Conservation (phyloP, 2,888 invertebrate genomes). For the Gymnoscelis rufifasciata region DNA sequence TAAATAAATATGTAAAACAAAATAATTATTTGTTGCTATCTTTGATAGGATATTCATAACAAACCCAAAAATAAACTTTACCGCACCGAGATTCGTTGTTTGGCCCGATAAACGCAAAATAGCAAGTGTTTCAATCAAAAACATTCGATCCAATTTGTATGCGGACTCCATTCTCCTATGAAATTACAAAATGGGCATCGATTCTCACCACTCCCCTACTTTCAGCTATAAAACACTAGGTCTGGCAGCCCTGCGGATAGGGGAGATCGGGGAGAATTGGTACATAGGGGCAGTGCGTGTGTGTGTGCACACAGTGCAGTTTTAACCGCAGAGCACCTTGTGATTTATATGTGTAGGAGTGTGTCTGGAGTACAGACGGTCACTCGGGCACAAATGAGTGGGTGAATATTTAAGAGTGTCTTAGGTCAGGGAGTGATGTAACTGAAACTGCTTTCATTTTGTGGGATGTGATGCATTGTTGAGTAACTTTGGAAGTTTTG, state of each 20-base stretch:
- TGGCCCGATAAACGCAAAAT: no score
- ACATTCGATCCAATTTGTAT: no score
- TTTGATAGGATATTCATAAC: no score
- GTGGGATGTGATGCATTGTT: slow-evolving; percentile 5
- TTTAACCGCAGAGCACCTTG: slow-evolving; percentile 12
- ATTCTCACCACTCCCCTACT: slow-evolving; percentile 6
- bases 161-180: no score
- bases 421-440: slow-evolving; percentile 49
- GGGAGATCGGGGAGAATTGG: slow-evolving; percentile 42
- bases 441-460: slow-evolving; percentile 19
- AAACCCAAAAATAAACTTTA: no score
- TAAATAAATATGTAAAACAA: no score
- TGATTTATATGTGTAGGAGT: slow-evolving; percentile 29
- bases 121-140: no score
- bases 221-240: slow-evolving; percentile 20
- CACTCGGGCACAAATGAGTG: slow-evolving; percentile 48
- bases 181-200: slow-evolving; percentile 2
- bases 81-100: no score
- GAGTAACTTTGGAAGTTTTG: neutral
- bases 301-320: slow-evolving; percentile 24
- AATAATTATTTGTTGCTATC: no score
- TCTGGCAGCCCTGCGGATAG: slow-evolving; percentile 46
- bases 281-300: slow-evolving; percentile 50
- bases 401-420: slow-evolving; percentile 42
- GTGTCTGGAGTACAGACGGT: slow-evolving; percentile 41